Evolutionary conservation across 1,140 invertebrate species (phyloP).

Genomic region (Bombus waltoni): DNA sequence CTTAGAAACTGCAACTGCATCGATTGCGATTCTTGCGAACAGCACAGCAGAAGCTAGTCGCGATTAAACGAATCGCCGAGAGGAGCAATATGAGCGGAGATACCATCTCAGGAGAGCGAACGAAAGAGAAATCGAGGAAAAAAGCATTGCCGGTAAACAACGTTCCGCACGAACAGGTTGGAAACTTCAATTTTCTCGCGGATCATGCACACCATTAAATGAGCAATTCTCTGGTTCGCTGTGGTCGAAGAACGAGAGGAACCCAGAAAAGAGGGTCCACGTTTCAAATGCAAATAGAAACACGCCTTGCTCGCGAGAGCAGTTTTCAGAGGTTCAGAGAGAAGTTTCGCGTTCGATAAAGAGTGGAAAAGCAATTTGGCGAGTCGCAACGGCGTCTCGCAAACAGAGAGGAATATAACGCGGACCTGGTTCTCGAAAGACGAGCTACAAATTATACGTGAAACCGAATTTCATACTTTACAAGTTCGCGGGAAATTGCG

Average conservation of each 20-base stretch:
- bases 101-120: not conserved
- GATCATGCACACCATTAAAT: conserved; percentile 48
- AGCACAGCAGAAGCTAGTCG: not conserved
- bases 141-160: not conserved
- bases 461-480: not conserved
- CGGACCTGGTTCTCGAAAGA: not conserved
- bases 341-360: conserved; percentile 36
- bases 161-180: conserved; percentile 12
- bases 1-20: not conserved
- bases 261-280: not conserved
- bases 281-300: conserved; percentile 45
- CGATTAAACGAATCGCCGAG: not conserved
- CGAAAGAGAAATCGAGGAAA: not conserved
- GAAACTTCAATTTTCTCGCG: conserved; percentile 27
- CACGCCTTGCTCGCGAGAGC: conserved; percentile 1
- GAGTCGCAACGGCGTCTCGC: not conserved
- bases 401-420: not conserved
- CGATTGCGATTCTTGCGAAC: not conserved
- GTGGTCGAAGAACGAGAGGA: not conserved
- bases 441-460: not conserved
- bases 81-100: not conserved
- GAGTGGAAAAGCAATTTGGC: conserved; percentile 30
- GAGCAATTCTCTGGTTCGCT: conserved; percentile 54
- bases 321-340: not conserved
- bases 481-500: not conserved